These are phyloP conservation scores for Natator depressus DNA, from an alignment of 2,113 vertebrate genomes.

Conservation along the genomic window DNA sequence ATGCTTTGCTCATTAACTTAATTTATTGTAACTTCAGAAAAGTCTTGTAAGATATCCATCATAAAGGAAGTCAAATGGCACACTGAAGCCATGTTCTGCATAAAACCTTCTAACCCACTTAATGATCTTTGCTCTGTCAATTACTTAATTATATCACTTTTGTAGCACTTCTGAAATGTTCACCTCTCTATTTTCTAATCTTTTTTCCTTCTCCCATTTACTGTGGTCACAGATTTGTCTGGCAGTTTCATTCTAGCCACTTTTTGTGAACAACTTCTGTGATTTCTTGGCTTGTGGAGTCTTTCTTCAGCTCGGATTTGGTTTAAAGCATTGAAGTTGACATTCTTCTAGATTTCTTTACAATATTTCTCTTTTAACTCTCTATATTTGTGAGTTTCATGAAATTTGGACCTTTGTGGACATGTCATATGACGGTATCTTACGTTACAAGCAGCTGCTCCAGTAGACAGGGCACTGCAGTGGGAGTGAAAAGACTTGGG, in stretches of 20 bases:
- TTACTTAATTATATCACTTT: neutral
- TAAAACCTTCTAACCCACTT: neutral
- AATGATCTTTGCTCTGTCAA: neutral
- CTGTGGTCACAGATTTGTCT: neutral
- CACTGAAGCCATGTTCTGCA: slow-evolving; percentile 2
- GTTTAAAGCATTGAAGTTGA: neutral
- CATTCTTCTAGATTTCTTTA: neutral
- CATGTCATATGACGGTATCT: neutral
- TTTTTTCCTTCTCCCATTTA: neutral
- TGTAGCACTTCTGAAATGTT: neutral
- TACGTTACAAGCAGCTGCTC: neutral
- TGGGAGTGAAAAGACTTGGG: neutral
- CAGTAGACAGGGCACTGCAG: neutral
- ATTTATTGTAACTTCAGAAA: neutral
- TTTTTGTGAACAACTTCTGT: neutral
- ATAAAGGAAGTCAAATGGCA: slow-evolving; percentile 9
- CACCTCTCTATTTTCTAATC: neutral
- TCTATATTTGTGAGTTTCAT: neutral
- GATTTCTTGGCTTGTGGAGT: neutral
- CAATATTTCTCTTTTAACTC: neutral
- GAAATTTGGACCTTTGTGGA: neutral
- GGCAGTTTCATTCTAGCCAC: neutral
- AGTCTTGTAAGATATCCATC: neutral
- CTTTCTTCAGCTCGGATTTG: neutral
- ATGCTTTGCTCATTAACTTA: neutral